Evolutionary conservation across 2,888 invertebrate genomes (phyloP).

Genomic region (Epinotia ramella): DNA sequence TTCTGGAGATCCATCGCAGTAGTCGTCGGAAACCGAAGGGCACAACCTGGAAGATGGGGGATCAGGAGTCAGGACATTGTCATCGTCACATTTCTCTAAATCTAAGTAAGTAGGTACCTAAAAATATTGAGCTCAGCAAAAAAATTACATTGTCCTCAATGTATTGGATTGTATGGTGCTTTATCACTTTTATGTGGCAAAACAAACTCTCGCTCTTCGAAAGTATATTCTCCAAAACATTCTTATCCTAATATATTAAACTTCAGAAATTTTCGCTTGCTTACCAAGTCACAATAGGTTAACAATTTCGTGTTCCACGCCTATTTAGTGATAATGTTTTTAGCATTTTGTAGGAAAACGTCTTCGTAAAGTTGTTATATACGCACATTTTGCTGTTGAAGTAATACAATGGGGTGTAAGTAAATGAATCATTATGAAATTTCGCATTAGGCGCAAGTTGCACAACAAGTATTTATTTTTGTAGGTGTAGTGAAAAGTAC

Average conservation of each 20-base stretch:
- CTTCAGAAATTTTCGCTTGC: not conserved
- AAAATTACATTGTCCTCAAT: too few relatives aligned
- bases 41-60: conserved; percentile 71
- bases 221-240: too few relatives aligned
- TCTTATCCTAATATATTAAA: too few relatives aligned
- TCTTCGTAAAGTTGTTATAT: not conserved
- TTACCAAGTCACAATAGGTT: not conserved
- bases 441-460: not conserved
- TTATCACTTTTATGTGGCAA: too few relatives aligned
- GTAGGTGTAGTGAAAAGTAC: not conserved
- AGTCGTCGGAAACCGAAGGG: conserved; percentile 86
- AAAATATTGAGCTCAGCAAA: too few relatives aligned
- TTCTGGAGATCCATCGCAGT: conserved; percentile 82
- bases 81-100: too few relatives aligned
- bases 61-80: not conserved
- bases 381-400: too few relatives aligned
- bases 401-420: not conserved
- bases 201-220: too few relatives aligned
- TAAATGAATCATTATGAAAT: too few relatives aligned
- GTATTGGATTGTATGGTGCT: too few relatives aligned
- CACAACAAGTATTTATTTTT: not conserved
- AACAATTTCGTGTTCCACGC: too few relatives aligned
- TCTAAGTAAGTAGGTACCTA: too few relatives aligned
- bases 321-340: not conserved
- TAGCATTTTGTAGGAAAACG: not conserved